phyloP scores from a whole-genome alignment of 2,888 invertebrate species.

The Netelia inedita region DNA sequence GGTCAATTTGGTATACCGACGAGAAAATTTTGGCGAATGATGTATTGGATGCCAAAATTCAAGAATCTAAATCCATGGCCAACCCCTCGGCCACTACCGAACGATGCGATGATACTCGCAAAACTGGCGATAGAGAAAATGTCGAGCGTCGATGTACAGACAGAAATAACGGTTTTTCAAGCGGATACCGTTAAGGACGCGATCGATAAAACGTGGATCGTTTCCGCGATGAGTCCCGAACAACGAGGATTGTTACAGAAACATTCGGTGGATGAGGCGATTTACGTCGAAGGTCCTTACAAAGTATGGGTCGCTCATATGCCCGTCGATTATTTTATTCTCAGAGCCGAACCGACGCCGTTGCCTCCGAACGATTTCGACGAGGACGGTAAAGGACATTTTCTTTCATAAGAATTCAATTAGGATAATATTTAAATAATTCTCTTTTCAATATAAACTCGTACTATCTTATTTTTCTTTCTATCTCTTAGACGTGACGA shows the following conservation, averaged over 20 bases:
- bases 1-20: constrained; percentile 91
- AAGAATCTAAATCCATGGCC: constrained; percentile 95
- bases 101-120: constrained; percentile 92
- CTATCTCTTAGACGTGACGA: constrained; percentile 89
- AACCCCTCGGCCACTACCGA: constrained; percentile 92
- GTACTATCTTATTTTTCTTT: constrained; percentile 75
- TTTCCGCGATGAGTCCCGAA: constrained; percentile 92
- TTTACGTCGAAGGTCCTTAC: constrained; percentile 94
- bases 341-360: constrained; percentile 89
- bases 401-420: neutral
- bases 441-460: neutral
- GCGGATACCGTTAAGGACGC: constrained; percentile 91
- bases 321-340: constrained; percentile 93
- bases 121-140: constrained; percentile 94
- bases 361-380: constrained; percentile 82
- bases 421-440: neutral
- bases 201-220: constrained; percentile 96
- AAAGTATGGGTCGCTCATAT: constrained; percentile 92
- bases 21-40: constrained; percentile 92
- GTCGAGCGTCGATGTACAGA: constrained; percentile 92
- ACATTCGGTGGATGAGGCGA: constrained; percentile 87
- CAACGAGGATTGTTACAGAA: constrained; percentile 90
- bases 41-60: constrained; percentile 98
- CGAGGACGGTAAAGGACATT: constrained; percentile 88
- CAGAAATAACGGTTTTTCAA: constrained; percentile 89